A percentile compares a stretch with the other conserved stretches of the same genome.
phyloP scores from a whole-genome alignment of 2,888 invertebrate genomes.

The Lycocerus yunnanus region DNA sequence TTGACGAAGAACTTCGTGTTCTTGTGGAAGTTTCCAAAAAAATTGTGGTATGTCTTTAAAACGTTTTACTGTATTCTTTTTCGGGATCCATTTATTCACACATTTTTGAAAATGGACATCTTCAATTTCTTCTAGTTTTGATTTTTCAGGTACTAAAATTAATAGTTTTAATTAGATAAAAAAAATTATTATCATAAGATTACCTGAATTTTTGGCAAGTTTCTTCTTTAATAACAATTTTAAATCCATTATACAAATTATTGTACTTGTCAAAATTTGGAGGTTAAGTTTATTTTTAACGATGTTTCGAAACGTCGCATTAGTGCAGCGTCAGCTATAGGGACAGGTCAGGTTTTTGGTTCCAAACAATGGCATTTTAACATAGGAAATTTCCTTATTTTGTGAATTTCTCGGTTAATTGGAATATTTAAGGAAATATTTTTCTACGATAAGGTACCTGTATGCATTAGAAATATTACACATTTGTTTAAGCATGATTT shows the following conservation, averaged over 20 bases:
- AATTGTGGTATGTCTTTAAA: conserved; percentile 74
- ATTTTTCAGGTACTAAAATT: conserved; percentile 8
- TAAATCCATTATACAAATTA: not conserved
- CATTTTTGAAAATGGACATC: conserved; percentile 45
- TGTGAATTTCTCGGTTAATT: no score
- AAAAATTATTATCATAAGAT: not conserved
- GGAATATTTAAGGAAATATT: no score
- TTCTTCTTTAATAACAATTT: not conserved
- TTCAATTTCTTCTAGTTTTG: conserved; percentile 50
- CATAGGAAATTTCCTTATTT: no score
- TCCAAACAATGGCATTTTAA: no score
- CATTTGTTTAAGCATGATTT: no score
- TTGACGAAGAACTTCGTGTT: conserved; percentile 76
- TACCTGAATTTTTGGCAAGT: not conserved
- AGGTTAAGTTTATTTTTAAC: no score
- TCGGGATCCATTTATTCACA: conserved; percentile 39
- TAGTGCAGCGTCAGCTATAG: no score
- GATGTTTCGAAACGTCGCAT: no score
- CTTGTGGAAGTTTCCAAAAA: conserved; percentile 75
- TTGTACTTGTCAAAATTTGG: not conserved
- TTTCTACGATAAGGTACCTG: no score
- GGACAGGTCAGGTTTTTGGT: no score
- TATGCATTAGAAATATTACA: no score
- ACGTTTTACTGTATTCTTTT: conserved; percentile 39
- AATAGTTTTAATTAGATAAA: not conserved